Percentiles rank a stretch among this genome's conserved stretches.
phyloP scores from a whole-genome alignment of 2,797 vertebrate genomes.

The Diplodus puntazzo region DNA sequence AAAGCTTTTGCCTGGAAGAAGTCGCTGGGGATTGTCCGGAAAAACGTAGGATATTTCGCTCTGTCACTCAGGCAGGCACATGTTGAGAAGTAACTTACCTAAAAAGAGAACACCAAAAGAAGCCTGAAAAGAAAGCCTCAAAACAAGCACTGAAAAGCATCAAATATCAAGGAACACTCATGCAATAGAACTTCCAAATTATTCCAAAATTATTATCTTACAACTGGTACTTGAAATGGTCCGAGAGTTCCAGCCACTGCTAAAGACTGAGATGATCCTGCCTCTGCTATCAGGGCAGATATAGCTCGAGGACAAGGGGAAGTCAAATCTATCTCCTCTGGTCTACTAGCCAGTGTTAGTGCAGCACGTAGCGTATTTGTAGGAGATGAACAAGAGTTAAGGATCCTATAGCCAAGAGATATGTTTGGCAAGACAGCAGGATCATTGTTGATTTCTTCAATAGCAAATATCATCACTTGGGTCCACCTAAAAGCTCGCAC shows the following conservation, averaged over 20 bases:
- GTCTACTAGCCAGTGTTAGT: slow-evolving; percentile 73
- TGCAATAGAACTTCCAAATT: background rate
- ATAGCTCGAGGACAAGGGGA: slow-evolving; percentile 73
- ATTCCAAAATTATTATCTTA: slow-evolving; percentile 58
- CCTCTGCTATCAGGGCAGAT: slow-evolving; percentile 83
- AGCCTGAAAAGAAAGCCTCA: background rate
- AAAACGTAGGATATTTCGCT: slow-evolving; percentile 86
- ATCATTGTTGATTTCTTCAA: slow-evolving; percentile 85
- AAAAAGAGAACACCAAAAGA: slow-evolving; percentile 1
- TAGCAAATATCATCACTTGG: slow-evolving; percentile 85
- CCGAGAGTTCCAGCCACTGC: slow-evolving; percentile 81
- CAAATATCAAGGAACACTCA: background rate
- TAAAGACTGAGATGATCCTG: slow-evolving; percentile 85
- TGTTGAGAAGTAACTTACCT: slow-evolving; percentile 90
- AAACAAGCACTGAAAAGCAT: background rate
- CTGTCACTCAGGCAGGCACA: slow-evolving; percentile 86
- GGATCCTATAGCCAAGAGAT: slow-evolving; percentile 84
- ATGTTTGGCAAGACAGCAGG: slow-evolving; percentile 81
- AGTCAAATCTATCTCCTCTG: slow-evolving; percentile 36
- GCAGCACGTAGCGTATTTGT: slow-evolving; percentile 80
- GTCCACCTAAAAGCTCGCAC: slow-evolving; percentile 84
- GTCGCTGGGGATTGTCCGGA: slow-evolving; percentile 86
- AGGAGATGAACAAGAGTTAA: slow-evolving; percentile 84
- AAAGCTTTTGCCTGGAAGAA: slow-evolving; percentile 86
- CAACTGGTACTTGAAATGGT: slow-evolving; percentile 84